Conservation (phyloP, 2,888 invertebrate genomes). For the Apotomis capreana region DNA sequence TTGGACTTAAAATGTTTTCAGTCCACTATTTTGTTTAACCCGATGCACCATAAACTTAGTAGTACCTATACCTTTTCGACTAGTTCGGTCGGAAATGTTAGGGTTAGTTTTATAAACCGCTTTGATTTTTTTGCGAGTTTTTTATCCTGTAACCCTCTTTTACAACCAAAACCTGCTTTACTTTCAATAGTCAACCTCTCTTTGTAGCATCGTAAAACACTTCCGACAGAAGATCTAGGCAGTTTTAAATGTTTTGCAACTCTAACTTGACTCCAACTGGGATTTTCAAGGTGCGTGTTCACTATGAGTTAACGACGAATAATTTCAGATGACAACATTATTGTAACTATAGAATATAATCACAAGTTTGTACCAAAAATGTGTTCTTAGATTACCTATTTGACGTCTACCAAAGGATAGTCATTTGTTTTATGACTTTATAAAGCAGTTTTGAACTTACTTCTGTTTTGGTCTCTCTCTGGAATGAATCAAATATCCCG, state of each 20-base stretch:
- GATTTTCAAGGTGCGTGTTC: constrained; percentile 5
- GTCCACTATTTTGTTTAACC: constrained; percentile 3
- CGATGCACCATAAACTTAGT: constrained; percentile 7
- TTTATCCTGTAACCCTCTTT: background rate
- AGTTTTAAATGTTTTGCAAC: background rate
- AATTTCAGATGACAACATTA: background rate
- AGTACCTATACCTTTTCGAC: background rate
- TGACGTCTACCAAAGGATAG: background rate
- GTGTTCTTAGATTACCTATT: background rate
- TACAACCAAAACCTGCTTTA: background rate
- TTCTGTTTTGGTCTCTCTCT: no score
- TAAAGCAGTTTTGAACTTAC: no score
- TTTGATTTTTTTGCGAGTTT: constrained; percentile 1
- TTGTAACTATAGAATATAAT: background rate
- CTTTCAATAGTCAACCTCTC: background rate
- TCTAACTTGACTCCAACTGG: background rate
- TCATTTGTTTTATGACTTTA: background rate
- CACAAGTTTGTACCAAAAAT: background rate
- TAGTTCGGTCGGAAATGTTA: background rate
- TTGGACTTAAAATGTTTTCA: constrained; percentile 3
- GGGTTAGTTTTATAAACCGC: background rate
- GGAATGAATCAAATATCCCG: no score
- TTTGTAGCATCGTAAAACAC: background rate
- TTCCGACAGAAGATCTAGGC: background rate
- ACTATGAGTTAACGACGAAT: constrained; percentile 4